These are phyloP conservation scores for Rhea pennata DNA, from an alignment of 2,113 vertebrate genomes.

Conservation along the genomic window DNA sequence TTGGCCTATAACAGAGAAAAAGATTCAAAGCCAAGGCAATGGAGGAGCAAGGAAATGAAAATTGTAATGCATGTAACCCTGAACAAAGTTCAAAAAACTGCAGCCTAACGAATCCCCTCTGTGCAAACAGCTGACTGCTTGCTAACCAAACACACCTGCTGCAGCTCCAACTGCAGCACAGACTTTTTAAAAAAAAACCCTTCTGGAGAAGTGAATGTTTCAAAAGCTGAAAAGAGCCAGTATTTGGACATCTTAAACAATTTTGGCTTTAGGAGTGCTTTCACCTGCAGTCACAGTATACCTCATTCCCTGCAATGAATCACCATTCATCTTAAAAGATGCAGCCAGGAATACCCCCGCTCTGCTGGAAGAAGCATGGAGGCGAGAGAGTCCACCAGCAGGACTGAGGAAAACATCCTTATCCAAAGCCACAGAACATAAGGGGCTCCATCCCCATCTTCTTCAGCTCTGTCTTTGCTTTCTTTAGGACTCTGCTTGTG, in stretches of 20 bases:
- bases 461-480: neutral
- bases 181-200: neutral
- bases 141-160: conserved; percentile 40
- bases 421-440: neutral
- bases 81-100: conserved; percentile 44
- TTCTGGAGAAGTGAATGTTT: neutral
- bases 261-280: neutral
- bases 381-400: neutral
- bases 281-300: neutral
- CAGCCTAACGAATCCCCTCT: neutral
- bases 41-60: neutral
- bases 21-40: neutral
- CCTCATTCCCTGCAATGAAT: neutral
- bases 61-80: neutral
- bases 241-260: neutral
- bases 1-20: neutral
- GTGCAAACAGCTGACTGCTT: conserved; percentile 43
- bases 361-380: neutral
- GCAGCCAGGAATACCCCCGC: neutral
- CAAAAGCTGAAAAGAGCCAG: neutral
- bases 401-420: neutral
- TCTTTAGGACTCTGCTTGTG: neutral
- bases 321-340: neutral
- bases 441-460: neutral
- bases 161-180: neutral